Base-by-base conservation (phyloP, 1,140 invertebrate genomes). In the Diorhabda sublineata region DNA sequence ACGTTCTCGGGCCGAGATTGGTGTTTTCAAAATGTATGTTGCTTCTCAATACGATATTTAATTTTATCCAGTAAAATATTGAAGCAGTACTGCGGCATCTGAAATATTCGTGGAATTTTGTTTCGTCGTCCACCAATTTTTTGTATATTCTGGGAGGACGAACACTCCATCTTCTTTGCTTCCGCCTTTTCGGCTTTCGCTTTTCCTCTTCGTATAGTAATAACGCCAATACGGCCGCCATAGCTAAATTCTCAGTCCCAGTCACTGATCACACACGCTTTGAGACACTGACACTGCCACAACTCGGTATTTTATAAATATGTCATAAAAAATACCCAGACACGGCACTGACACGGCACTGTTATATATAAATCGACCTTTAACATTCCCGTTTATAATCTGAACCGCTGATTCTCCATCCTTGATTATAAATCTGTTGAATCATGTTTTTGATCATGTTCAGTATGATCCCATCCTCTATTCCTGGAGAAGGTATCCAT, bases 21-120 rank as follows among this genome's bases (percentile, higher is more conserved):
- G 60, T 66, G 42, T 11, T 58, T 67, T 69, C 70, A 69, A 71
- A 45, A 63, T 41, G 61, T 67, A 44, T 63, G 60, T 26, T 57
- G 11, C 57, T 68, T 68, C 42, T 69, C 42, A 44, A 68, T 43
- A 60, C 41, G 11, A 66, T n/a, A 7, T 47, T 43, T n/a, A 66
- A 45, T 26, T 52, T 73, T 71, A 3, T 64, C 64, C 26, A 68
- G 67, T 45, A 61, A 45, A 11, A 45, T 45, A 57, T 64, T 5
- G 57, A 70, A 70, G 5, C 11, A 45, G 11, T 44, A 11, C 11
- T 58, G 42, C 26, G 69, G 11, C 69, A 70, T 68, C 59, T 58
- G 64, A 70, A 70, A 63, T 67, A 67, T 57, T 61, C 47, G 56
- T 68, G 41, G 44, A 64, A 67, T 52, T 71, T 71, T 45, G 62